Percentiles rank a stretch among this genome's conserved stretches.
Conservation (phyloP, 2,113 vertebrate genomes). For the Chitala chitala region DNA sequence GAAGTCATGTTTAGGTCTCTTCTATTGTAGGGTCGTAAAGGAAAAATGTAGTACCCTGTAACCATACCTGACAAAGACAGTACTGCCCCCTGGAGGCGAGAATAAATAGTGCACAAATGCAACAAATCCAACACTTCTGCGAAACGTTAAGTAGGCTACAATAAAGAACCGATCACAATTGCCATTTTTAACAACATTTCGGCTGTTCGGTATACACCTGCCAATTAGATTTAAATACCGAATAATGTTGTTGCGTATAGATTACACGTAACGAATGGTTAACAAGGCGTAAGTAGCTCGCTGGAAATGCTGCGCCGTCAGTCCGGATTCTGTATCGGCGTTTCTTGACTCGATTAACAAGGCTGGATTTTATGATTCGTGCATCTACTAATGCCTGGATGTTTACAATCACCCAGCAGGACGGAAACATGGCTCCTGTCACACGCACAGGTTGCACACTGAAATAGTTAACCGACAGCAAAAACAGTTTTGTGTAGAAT, state of each 20-base stretch:
- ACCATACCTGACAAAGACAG: constrained; percentile 14
- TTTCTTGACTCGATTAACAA: constrained; percentile 36
- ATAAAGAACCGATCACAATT: neutral
- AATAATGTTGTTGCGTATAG: neutral
- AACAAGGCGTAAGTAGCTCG: too few species aligned
- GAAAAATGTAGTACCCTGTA: neutral
- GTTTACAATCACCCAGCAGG: constrained; percentile 52
- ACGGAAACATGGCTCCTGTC: constrained; percentile 52
- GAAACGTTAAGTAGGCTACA: neutral
- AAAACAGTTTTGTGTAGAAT: neutral
- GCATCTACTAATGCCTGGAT: constrained; percentile 50
- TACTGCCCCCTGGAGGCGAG: constrained; percentile 24
- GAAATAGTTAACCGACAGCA: constrained; percentile 11
- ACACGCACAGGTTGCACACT: constrained; percentile 23
- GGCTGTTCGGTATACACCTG: neutral
- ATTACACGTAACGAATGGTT: neutral
- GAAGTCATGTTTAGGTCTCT: too few species aligned
- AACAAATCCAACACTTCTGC: neutral
- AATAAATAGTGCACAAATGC: neutral
- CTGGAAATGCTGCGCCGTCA: neutral
- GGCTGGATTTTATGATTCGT: constrained; percentile 13
- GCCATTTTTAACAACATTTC: neutral
- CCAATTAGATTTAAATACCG: neutral
- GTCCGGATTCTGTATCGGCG: neutral
- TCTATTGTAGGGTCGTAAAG: too few species aligned